Percentiles rank a stretch among this genome's conserved stretches.
These are phyloP conservation scores for Embidobia sp. DNA, from an alignment of 2,888 invertebrate genomes.

Conservation along the genomic window DNA sequence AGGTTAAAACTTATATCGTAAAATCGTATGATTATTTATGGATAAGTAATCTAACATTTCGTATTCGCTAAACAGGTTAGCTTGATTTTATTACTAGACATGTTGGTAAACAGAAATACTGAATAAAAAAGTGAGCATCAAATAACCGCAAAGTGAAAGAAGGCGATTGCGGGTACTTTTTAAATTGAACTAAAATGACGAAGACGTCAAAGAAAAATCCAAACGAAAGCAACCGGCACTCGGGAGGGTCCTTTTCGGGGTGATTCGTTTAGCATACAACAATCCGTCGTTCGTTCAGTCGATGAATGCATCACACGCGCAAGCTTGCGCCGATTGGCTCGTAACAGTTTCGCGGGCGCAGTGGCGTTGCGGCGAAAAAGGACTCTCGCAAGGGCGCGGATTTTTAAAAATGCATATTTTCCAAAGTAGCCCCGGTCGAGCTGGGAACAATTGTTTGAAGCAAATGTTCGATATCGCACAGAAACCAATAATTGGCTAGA, in stretches of 20 bases:
- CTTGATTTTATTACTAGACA: conserved; percentile 16
- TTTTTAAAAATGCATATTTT: conserved; percentile 47
- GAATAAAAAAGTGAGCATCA: conserved; percentile 30
- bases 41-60: conserved; percentile 25
- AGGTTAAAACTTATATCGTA: conserved; percentile 37
- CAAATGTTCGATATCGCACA: conserved; percentile 46
- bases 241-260: conserved; percentile 1
- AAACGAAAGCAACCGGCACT: conserved; percentile 26
- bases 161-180: conserved; percentile 57
- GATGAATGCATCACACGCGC: too few relatives aligned
- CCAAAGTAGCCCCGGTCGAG: conserved; percentile 38
- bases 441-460: conserved; percentile 44
- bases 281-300: too few relatives aligned
- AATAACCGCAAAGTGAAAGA: conserved; percentile 28
- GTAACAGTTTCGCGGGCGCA: too few relatives aligned
- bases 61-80: conserved; percentile 27
- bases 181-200: conserved; percentile 62
- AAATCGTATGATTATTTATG: conserved; percentile 24
- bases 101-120: conserved; percentile 31
- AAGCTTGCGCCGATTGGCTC: too few relatives aligned
- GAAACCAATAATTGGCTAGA: conserved; percentile 70
- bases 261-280: too few relatives aligned
- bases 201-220: conserved; percentile 41
- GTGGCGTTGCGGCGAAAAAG: conserved; percentile 7
- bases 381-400: background rate